Evolutionary conservation across 1,140 invertebrate species (phyloP), one percentile per base, ranked within the genome.

Genomic region (Ceratina australensis): DNA sequence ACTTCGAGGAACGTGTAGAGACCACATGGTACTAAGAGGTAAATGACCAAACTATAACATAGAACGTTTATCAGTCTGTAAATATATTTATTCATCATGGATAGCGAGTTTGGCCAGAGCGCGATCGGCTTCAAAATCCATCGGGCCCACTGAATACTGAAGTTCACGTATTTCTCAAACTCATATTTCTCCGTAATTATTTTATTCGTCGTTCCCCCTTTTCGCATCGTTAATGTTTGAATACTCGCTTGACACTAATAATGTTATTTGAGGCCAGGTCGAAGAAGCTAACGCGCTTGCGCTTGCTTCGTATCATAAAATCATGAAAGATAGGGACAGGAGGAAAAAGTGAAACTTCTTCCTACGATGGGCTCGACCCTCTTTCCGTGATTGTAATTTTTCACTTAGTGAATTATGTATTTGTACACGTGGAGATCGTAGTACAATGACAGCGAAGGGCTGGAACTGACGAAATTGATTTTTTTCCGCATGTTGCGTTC

Each of bases 1-100:
- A 85, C 75, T 26, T 87, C 83, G 2, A 87, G 57, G 12, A 86
- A 80, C 8, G 60, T 2, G 22, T 64, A 60, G 0, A 66, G 49
- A 13, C 10, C 5, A 13, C 22, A 33, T 0, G 54, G 54, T 33
- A 72, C 4, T 0, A 67, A 49, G 1, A 80, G 33, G 16, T 66
- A 80, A 4, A 16, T 28, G 1, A 78, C 26, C 13, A 78, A 18
- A 10, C n/a, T 5, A 15, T 52, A 80, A 47, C 59, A 72, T 7
- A 68, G 5, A 2, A 8, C 1, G 8, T 68, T 71, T 16, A 47
- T 18, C 15, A 66, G 3, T 7, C 50, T 1, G 0, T 63, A 10
- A 2, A 69, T 1, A 0, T 1, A 78, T 22, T 13, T 72, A 0
- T 57, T 1, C 3, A 15, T 1, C 15, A 5, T 1, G 0, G 73